These are phyloP conservation scores for Leptinotarsa juncta DNA, from an alignment of 2,888 invertebrate species.

Conservation along the genomic window DNA sequence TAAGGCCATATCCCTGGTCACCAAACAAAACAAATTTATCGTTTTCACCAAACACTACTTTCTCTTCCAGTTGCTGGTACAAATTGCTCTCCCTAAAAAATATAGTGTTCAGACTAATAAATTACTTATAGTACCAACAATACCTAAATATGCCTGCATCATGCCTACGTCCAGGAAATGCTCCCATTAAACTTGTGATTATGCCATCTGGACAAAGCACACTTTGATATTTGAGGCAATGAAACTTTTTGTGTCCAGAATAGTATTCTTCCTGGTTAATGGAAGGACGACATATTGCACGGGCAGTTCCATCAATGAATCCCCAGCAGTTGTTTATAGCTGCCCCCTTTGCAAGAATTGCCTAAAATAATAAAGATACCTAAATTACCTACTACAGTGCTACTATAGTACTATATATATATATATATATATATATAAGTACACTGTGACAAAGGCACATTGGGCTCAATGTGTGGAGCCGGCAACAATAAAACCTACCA, in stretches of 20 bases:
- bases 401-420: neutral
- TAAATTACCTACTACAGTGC: constrained; percentile 4
- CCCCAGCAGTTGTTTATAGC: constrained; percentile 44
- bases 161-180: constrained; percentile 43
- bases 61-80: constrained; percentile 39
- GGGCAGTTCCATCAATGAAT: constrained; percentile 30
- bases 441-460: too few species aligned
- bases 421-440: too few species aligned
- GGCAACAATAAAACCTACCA: neutral
- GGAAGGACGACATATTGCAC: constrained; percentile 43
- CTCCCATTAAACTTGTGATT: constrained; percentile 40
- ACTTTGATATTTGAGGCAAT: constrained; percentile 48
- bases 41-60: constrained; percentile 32
- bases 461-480: too few species aligned
- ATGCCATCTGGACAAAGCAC: constrained; percentile 48
- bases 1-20: constrained; percentile 42
- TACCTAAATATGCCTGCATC: constrained; percentile 43
- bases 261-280: constrained; percentile 28
- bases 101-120: neutral
- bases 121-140: constrained; percentile 1
- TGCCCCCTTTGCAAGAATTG: neutral
- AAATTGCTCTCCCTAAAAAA: constrained; percentile 34
- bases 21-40: constrained; percentile 42
- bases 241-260: constrained; percentile 36
- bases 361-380: constrained; percentile 2